Conservation (phyloP, 2,888 invertebrate genomes). For the Meliscaeva auricollis region DNA sequence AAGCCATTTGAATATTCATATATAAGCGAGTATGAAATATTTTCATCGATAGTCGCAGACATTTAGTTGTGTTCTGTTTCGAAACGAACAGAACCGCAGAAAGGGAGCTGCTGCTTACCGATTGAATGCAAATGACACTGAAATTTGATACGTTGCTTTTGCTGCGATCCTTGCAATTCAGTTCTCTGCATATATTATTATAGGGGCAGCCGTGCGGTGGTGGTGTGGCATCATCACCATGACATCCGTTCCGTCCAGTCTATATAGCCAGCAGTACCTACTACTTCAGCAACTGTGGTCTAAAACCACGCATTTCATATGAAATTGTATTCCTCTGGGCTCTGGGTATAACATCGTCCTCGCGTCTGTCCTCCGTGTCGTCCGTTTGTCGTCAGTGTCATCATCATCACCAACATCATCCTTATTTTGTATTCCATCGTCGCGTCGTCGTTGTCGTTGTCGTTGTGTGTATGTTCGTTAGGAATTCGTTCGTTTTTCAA, state of each 20-base stretch:
- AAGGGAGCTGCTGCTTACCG: constrained; percentile 52
- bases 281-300: constrained; percentile 53
- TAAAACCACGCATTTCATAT: constrained; percentile 67
- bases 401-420: constrained; percentile 29
- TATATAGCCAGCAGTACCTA: neutral
- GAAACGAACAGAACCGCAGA: constrained; percentile 5
- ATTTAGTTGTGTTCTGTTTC: constrained; percentile 21
- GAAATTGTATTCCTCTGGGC: neutral
- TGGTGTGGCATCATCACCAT: constrained; percentile 40
- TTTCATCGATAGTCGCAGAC: constrained; percentile 16
- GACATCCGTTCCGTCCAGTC: constrained; percentile 43
- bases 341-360: constrained; percentile 42
- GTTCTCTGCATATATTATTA: constrained; percentile 11
- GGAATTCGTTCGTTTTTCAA: constrained; percentile 44
- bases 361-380: constrained; percentile 11
- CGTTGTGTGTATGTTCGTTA: constrained; percentile 14
- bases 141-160: constrained; percentile 63
- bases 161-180: constrained; percentile 53
- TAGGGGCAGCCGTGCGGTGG: constrained; percentile 30
- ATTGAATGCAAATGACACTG: constrained; percentile 72
- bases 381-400: constrained; percentile 13
- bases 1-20: constrained; percentile 69
- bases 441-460: neutral
- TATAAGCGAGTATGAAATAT: neutral
- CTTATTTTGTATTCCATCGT: constrained; percentile 24